phyloP scores from a whole-genome alignment of 2,113 vertebrate genomes.

The Axis porcinus region DNA sequence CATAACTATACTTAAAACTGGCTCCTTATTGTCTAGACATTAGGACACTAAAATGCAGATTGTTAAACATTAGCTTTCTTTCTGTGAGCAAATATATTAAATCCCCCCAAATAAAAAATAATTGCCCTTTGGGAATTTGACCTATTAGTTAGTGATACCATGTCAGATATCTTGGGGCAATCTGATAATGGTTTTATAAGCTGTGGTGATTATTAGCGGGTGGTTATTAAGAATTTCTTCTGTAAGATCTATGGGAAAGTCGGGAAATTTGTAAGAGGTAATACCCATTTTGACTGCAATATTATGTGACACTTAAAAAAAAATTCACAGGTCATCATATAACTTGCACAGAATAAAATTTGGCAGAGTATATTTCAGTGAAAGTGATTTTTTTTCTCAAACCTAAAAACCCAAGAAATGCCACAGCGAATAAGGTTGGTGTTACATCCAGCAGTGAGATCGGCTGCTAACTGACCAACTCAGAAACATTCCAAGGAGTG shows the following conservation, averaged over 20 bases:
- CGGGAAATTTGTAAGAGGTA: background rate
- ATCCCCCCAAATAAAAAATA: background rate
- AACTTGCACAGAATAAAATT: background rate
- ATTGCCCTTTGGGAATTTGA: background rate
- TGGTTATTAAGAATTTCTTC: conserved; percentile 14
- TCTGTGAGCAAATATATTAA: background rate
- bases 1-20: background rate
- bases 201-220: background rate
- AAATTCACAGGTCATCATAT: background rate
- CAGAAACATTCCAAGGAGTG: background rate
- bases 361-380: background rate
- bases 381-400: background rate
- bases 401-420: background rate
- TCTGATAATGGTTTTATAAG: background rate
- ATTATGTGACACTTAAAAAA: background rate
- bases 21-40: background rate
- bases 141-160: background rate
- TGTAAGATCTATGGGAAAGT: background rate
- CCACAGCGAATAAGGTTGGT: background rate
- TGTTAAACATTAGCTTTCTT: background rate
- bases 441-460: background rate
- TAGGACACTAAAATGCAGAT: background rate
- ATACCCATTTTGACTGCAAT: background rate
- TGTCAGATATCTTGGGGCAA: background rate
- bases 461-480: background rate